These are phyloP conservation scores for Leuctra nigra DNA, from an alignment of 2,888 invertebrate genomes.

Conservation along the genomic window DNA sequence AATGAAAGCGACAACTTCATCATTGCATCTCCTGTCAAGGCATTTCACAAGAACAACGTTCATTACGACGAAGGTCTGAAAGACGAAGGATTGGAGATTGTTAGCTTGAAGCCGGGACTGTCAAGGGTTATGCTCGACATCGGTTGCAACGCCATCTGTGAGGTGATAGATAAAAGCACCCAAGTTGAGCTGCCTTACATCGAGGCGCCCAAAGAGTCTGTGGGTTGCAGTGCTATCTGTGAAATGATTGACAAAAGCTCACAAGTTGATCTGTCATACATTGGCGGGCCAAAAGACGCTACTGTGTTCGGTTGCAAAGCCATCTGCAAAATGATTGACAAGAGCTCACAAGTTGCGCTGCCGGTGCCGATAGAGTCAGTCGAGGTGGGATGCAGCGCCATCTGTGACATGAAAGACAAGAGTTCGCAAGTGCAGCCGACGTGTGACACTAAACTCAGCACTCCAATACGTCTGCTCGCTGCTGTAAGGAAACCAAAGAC, in stretches of 20 bases:
- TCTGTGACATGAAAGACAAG: background rate
- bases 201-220: too few species aligned
- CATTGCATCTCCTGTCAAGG: background rate
- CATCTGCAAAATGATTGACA: too few species aligned
- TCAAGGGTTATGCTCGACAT: too few species aligned
- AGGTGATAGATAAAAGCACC: too few species aligned
- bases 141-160: background rate
- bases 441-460: background rate
- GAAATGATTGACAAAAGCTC: too few species aligned
- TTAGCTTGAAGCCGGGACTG: too few species aligned
- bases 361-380: background rate
- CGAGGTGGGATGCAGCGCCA: background rate
- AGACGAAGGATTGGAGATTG: too few species aligned
- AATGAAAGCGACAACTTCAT: background rate
- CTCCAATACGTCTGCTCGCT: background rate
- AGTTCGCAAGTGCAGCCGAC: background rate
- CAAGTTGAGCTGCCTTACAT: background rate
- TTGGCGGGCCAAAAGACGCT: too few species aligned
- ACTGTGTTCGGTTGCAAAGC: background rate
- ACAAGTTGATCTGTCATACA: background rate
- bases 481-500: background rate
- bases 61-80: background rate
- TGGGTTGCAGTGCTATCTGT: too few species aligned
- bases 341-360: background rate
- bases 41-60: background rate